Conservation (phyloP, 2,888 invertebrate genomes). For the Nowickia ferox region DNA sequence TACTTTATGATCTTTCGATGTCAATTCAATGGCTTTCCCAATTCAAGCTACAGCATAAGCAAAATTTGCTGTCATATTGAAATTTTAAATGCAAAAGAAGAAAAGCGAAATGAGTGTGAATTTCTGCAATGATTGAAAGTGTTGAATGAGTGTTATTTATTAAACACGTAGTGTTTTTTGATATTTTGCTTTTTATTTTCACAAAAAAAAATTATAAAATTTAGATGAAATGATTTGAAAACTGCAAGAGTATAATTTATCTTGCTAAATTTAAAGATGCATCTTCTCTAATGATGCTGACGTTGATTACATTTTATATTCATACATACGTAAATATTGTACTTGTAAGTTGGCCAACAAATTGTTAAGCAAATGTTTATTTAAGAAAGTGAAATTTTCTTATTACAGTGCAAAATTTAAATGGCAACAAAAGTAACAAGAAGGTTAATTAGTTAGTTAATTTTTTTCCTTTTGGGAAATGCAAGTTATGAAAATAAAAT, state of each 20-base stretch:
- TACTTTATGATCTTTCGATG: conserved; percentile 60
- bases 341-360: conserved; percentile 3
- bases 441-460: conserved; percentile 52
- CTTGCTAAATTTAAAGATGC: conserved; percentile 14
- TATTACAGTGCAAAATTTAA: not conserved
- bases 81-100: conserved; percentile 12
- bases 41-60: conserved; percentile 24
- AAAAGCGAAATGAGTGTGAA: conserved; percentile 33
- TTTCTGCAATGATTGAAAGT: conserved; percentile 41
- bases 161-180: conserved; percentile 42
- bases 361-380: not conserved
- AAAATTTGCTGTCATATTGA: conserved; percentile 17
- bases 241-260: conserved; percentile 58
- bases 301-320: conserved; percentile 30
- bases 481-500: conserved; percentile 4
- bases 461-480: not conserved
- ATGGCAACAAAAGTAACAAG: conserved; percentile 8
- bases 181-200: conserved; percentile 27
- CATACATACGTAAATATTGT: conserved; percentile 13
- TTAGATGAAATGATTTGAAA: conserved; percentile 48
- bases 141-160: conserved; percentile 38
- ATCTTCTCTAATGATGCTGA: conserved; percentile 23
- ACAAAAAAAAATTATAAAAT: conserved; percentile 20
- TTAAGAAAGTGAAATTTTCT: conserved; percentile 56
- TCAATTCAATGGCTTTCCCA: conserved; percentile 53